phyloP scores from a whole-genome alignment of 1,140 invertebrate species.

The Drosophila tani region DNA sequence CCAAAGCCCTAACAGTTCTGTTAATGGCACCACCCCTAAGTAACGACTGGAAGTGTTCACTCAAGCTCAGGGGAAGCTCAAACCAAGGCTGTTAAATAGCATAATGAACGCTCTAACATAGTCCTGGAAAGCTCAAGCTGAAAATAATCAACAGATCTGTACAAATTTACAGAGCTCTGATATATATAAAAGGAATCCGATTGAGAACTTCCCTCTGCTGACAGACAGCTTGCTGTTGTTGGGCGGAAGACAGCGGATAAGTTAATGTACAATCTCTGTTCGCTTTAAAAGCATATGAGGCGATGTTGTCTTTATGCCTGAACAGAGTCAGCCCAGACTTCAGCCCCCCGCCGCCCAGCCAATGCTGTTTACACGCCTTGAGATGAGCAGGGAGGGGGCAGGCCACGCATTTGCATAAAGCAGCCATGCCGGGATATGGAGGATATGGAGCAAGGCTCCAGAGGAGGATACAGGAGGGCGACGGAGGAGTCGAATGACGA shows the following conservation, averaged over 20 bases:
- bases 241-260: constrained; percentile 53
- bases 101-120: constrained; percentile 46
- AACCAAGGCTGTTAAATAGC: neutral
- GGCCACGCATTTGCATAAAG: constrained; percentile 68
- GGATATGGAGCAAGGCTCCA: neutral
- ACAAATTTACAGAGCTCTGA: neutral
- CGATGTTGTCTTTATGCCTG: constrained; percentile 76
- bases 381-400: constrained; percentile 1
- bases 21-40: neutral
- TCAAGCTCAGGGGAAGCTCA: constrained; percentile 35
- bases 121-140: constrained; percentile 1
- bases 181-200: neutral
- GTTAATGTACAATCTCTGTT: constrained; percentile 81
- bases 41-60: constrained; percentile 69
- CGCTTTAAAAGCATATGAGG: constrained; percentile 75
- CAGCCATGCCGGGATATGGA: constrained; percentile 25
- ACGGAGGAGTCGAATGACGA: constrained; percentile 28
- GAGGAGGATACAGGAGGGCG: constrained; percentile 15
- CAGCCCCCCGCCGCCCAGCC: neutral
- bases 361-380: constrained; percentile 39
- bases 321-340: constrained; percentile 39
- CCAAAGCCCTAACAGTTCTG: neutral
- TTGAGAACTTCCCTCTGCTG: constrained; percentile 21
- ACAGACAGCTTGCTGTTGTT: constrained; percentile 48
- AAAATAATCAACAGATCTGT: neutral